Evolutionary conservation across 2,797 vertebrate genomes (phyloP).

Genomic region (Muraenolepis orangiensis): DNA sequence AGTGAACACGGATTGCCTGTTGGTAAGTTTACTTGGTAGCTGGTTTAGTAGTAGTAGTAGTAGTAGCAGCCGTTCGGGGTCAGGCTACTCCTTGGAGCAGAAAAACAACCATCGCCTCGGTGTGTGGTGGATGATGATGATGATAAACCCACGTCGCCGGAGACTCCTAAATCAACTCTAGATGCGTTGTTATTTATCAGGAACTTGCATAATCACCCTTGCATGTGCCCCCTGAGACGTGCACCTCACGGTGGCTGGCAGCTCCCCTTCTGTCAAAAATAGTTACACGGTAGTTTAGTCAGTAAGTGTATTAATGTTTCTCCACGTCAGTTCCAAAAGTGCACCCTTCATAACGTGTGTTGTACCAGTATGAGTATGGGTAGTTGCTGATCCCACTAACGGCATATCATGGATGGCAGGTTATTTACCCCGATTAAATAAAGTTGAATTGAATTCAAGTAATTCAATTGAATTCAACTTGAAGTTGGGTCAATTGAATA

Average conservation of each 20-base stretch:
- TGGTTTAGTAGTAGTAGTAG: slow-evolving; percentile 50
- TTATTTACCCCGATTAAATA: neutral
- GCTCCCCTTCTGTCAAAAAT: neutral
- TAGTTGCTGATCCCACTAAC: neutral
- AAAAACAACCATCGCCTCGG: slow-evolving; percentile 27
- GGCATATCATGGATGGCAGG: neutral
- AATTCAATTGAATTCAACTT: no score
- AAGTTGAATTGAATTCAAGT: no score
- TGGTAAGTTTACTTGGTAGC: slow-evolving; percentile 84
- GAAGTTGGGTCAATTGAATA: no score
- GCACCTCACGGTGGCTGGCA: neutral
- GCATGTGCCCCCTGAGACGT: neutral
- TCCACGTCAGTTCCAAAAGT: neutral
- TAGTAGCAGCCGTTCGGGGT: slow-evolving; percentile 54
- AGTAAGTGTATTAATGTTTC: neutral
- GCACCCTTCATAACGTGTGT: neutral
- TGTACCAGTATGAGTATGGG: neutral
- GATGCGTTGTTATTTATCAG: neutral
- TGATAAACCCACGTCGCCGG: no score
- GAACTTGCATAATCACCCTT: neutral
- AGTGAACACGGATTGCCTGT: slow-evolving; percentile 96
- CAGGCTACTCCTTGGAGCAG: slow-evolving; percentile 56
- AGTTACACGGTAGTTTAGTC: neutral
- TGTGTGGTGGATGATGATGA: neutral
- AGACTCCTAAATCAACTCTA: neutral